A percentile compares a stretch with the other conserved stretches of the same genome.
Conservation (phyloP, 2,888 invertebrate species). For the Ornithoptera priamus region DNA sequence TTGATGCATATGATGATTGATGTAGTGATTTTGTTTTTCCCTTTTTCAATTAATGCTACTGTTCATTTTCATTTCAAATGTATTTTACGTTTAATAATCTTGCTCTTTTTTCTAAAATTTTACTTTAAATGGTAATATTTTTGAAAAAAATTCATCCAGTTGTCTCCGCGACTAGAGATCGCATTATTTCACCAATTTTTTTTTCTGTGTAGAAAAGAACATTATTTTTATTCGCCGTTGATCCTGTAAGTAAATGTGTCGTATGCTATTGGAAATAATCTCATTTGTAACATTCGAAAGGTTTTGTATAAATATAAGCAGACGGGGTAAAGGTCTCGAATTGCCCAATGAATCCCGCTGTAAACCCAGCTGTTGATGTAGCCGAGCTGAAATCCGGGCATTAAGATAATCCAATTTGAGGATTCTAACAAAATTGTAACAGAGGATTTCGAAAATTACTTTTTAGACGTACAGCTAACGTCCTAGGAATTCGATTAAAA, state of each 20-base stretch:
- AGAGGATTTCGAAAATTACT: neutral
- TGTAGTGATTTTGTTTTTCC: no score
- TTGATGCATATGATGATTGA: no score
- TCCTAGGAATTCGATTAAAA: neutral
- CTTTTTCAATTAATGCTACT: no score
- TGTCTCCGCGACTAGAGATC: neutral
- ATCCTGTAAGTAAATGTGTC: neutral
- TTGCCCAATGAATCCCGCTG: slow-evolving; percentile 5
- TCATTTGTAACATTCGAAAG: slow-evolving; percentile 5
- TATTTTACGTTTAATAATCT: neutral
- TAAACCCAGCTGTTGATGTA: slow-evolving; percentile 3
- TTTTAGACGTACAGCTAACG: neutral
- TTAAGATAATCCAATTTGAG: slow-evolving; percentile 12
- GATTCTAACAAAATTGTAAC: slow-evolving; percentile 5
- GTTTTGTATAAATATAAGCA: neutral
- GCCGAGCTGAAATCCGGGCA: slow-evolving; percentile 5
- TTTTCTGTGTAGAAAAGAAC: neutral
- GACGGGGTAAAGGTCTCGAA: slow-evolving; percentile 5
- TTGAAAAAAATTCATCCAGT: neutral
- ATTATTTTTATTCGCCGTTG: neutral
- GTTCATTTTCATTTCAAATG: no score
- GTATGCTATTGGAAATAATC: neutral
- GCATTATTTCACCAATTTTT: no score
- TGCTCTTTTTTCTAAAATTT: no score
- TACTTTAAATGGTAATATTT: neutral